Evolutionary conservation across 2,113 vertebrate genomes (phyloP).

Genomic region (Leiothrix lutea): DNA sequence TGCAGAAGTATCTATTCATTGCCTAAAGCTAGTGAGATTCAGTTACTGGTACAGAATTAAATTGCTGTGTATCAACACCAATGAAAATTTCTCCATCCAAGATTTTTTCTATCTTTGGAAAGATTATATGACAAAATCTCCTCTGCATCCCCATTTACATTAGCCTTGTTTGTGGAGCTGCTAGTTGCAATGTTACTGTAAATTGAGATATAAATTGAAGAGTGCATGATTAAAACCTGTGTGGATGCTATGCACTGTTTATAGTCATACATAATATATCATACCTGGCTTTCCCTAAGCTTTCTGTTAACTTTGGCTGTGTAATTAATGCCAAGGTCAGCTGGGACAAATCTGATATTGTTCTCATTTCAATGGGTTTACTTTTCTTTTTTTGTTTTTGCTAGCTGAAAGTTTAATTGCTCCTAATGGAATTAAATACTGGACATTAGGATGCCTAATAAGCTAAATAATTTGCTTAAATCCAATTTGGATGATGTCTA

Average conservation of each 20-base stretch:
- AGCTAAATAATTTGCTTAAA: constrained; percentile 14
- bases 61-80: not conserved
- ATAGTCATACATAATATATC: not conserved
- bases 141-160: not conserved
- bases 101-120: not conserved
- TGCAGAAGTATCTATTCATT: not conserved
- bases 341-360: not conserved
- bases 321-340: not conserved
- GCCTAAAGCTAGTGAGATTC: not conserved
- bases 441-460: not conserved
- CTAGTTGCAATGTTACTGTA: not conserved
- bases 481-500: constrained; percentile 4
- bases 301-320: not conserved
- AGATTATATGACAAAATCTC: not conserved
- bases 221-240: not conserved
- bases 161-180: not conserved
- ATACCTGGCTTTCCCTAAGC: not conserved
- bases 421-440: not conserved
- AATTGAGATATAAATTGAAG: not conserved
- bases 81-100: not conserved
- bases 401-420: not conserved
- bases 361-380: not conserved
- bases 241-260: not conserved
- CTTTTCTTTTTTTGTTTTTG: not conserved
- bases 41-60: not conserved